A percentile compares a stretch with the other conserved stretches of the same genome.
Conservation (phyloP, 2,888 invertebrate species). For the Drosophila recens region DNA sequence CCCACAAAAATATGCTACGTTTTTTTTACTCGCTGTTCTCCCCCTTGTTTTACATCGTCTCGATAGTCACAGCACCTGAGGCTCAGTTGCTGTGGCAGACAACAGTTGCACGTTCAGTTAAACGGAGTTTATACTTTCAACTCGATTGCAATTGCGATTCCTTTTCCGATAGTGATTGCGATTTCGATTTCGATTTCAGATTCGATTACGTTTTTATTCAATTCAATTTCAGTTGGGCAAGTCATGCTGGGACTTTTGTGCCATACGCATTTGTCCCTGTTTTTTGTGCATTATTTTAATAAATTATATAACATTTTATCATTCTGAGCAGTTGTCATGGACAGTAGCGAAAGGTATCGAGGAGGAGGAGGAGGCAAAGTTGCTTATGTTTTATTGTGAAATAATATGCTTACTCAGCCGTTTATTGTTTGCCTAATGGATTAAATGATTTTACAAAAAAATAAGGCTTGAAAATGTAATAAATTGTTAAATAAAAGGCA, state of each 20-base stretch:
- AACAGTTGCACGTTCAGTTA: conserved; percentile 35
- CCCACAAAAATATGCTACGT: conserved; percentile 41
- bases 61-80: conserved; percentile 72
- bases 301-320: conserved; percentile 74
- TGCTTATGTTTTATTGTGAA: conserved; percentile 73
- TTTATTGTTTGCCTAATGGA: conserved; percentile 81
- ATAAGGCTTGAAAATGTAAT: conserved; percentile 67
- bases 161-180: conserved; percentile 1
- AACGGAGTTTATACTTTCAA: conserved; percentile 11
- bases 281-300: conserved; percentile 70
- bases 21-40: conserved; percentile 18
- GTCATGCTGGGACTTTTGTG: conserved; percentile 55
- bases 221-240: conserved; percentile 52
- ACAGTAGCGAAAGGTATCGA: neutral
- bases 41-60: conserved; percentile 33
- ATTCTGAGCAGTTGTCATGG: conserved; percentile 62
- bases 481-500: conserved; percentile 76
- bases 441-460: conserved; percentile 78
- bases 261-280: conserved; percentile 36
- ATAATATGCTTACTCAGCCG: conserved; percentile 80
- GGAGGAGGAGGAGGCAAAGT: conserved; percentile 1
- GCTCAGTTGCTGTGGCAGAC: conserved; percentile 42
- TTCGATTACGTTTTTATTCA: conserved; percentile 55
- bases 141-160: conserved; percentile 15
- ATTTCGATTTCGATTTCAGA: conserved; percentile 40